phyloP scores from a whole-genome alignment of 2,888 invertebrate genomes.

The Drosophila borealis region DNA sequence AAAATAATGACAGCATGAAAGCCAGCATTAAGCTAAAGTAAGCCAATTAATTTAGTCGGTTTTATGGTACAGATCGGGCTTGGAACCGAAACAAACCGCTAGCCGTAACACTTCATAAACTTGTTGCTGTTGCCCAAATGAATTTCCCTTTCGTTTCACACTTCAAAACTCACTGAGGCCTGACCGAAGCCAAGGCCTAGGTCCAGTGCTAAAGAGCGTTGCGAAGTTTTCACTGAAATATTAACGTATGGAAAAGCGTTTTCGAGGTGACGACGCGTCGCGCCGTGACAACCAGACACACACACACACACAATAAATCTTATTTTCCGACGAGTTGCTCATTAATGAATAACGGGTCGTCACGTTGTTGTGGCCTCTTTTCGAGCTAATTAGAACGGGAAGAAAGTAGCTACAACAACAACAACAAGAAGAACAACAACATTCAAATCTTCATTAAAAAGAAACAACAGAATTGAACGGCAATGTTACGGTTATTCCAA shows the following conservation, averaged over 20 bases:
- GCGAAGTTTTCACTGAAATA: constrained; percentile 51
- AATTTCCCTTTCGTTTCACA: constrained; percentile 62
- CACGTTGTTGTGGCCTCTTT: constrained; percentile 23
- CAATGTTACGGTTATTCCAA: constrained; percentile 57
- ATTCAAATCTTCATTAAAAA: constrained; percentile 28
- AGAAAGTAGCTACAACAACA: constrained; percentile 39
- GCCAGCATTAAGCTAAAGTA: neutral
- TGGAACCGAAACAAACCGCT: neutral
- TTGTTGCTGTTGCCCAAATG: constrained; percentile 13
- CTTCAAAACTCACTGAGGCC: constrained; percentile 41
- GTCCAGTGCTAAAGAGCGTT: constrained; percentile 24
- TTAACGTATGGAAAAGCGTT: constrained; percentile 33
- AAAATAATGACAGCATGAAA: constrained; percentile 26
- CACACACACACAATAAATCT: constrained; percentile 49
- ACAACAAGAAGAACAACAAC: neutral
- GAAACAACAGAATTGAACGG: constrained; percentile 40
- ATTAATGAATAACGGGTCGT: constrained; percentile 69
- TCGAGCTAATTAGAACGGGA: constrained; percentile 58
- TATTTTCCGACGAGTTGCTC: constrained; percentile 44
- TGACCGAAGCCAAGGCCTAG: constrained; percentile 40
- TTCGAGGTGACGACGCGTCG: constrained; percentile 44
- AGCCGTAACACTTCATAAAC: constrained; percentile 39
- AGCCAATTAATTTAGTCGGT: constrained; percentile 2
- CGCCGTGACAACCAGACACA: constrained; percentile 24
- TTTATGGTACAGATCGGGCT: constrained; percentile 16